A percentile compares a stretch with the other conserved stretches of the same genome.
Conservation (phyloP, 2,888 invertebrate species). For the Xylophagus ater region DNA sequence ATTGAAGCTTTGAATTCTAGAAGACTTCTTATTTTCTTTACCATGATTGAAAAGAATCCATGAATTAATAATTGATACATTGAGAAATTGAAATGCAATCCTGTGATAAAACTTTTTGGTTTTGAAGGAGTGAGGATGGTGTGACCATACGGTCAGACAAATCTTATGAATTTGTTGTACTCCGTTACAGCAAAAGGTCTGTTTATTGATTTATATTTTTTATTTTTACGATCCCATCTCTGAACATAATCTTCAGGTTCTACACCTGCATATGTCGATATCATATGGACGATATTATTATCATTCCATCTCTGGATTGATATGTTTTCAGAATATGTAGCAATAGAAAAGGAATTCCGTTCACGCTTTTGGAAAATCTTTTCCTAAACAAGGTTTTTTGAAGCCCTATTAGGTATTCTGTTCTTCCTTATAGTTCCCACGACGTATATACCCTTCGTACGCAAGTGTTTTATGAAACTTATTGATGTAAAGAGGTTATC, state of each 20-base stretch:
- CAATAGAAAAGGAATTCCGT: constrained; percentile 1
- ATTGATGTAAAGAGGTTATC: not conserved
- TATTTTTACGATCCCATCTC: not conserved
- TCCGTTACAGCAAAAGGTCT: constrained; percentile 3
- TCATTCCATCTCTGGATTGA: constrained; percentile 3
- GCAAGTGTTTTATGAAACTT: not conserved
- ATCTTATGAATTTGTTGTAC: constrained; percentile 7
- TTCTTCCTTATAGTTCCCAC: constrained; percentile 5
- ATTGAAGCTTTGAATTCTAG: no score
- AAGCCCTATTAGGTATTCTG: constrained; percentile 5
- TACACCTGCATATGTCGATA: constrained; percentile 2
- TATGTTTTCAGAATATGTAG: constrained; percentile 5
- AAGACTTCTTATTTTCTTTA: not conserved
- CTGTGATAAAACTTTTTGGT: constrained; percentile 2
- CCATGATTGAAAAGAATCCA: constrained; percentile 1
- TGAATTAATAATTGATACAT: constrained; percentile 4
- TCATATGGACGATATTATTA: constrained; percentile 6
- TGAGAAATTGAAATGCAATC: constrained; percentile 2
- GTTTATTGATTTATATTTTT: constrained; percentile 3
- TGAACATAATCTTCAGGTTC: not conserved
- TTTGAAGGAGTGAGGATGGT: not conserved
- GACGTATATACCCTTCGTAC: constrained; percentile 1
- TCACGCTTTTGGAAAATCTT: constrained; percentile 6
- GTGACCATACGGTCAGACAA: not conserved
- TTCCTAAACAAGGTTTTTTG: constrained; percentile 2